Evolutionary conservation across 2,797 vertebrate genomes (phyloP).

Genomic region (Staurois parvus): DNA sequence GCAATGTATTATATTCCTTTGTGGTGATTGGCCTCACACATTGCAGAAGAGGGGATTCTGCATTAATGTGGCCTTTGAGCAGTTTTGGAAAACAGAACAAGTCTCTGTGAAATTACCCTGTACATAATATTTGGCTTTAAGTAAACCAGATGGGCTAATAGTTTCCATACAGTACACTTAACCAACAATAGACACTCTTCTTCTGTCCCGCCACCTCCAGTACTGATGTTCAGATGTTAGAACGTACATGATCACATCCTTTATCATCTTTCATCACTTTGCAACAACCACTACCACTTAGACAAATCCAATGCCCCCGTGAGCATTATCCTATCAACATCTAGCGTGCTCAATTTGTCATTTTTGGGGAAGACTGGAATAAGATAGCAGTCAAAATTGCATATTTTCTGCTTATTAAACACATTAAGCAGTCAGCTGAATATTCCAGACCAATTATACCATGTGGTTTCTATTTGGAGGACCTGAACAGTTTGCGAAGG

Average conservation of each 20-base stretch:
- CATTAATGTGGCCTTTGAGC: conserved; percentile 49
- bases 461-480: conserved; percentile 98
- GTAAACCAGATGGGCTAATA: conserved; percentile 58
- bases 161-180: conserved; percentile 57
- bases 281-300: conserved; percentile 61
- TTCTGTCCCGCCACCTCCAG: conserved; percentile 58
- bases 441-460: conserved; percentile 78
- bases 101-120: conserved; percentile 41
- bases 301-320: conserved; percentile 56
- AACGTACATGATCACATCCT: conserved; percentile 51
- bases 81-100: conserved; percentile 46
- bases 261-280: conserved; percentile 66
- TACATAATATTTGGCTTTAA: conserved; percentile 51
- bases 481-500: conserved; percentile 76
- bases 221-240: conserved; percentile 2
- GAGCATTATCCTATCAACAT: conserved; percentile 63
- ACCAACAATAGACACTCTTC: conserved; percentile 63
- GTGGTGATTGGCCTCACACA: conserved; percentile 41
- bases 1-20: conserved; percentile 41
- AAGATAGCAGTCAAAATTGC: conserved; percentile 83
- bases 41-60: conserved; percentile 41
- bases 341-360: conserved; percentile 64
- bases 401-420: conserved; percentile 96
- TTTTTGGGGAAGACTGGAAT: conserved; percentile 79
- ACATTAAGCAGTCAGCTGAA: conserved; percentile 87